Percentiles rank a stretch among this genome's conserved stretches.
These are phyloP conservation scores for Hydriomena furcata DNA, from an alignment of 2,888 invertebrate species.

Conservation along the genomic window DNA sequence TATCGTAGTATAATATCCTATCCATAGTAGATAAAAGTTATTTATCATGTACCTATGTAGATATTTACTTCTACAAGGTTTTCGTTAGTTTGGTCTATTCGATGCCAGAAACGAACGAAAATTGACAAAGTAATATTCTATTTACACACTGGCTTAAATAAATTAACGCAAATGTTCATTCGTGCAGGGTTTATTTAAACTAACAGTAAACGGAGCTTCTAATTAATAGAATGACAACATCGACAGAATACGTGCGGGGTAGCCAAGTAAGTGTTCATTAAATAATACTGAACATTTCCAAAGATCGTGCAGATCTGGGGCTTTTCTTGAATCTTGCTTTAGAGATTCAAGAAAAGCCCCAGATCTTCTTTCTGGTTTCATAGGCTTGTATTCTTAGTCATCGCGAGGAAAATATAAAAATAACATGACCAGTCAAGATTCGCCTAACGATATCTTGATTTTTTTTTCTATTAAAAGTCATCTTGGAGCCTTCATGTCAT, in stretches of 20 bases:
- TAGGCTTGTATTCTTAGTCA: too few species aligned
- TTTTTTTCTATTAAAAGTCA: too few species aligned
- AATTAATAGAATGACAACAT: constrained; percentile 68
- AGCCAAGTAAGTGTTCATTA: constrained; percentile 44
- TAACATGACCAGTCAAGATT: too few species aligned
- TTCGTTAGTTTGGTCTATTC: constrained; percentile 22
- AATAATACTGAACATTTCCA: constrained; percentile 8
- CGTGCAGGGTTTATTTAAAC: constrained; percentile 63
- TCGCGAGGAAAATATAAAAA: too few species aligned
- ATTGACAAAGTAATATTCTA: constrained; percentile 49
- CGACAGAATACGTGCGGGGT: constrained; percentile 54
- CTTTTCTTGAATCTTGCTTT: too few species aligned
- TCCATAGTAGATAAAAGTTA: too few species aligned
- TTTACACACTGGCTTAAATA: constrained; percentile 53
- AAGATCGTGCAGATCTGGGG: not conserved
- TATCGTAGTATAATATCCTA: too few species aligned
- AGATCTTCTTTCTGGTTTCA: too few species aligned
- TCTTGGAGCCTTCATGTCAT: too few species aligned
- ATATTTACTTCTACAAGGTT: constrained; percentile 2
- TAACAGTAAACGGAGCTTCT: constrained; percentile 64
- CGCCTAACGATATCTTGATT: too few species aligned
- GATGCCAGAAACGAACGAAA: constrained; percentile 35
- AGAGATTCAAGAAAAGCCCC: too few species aligned
- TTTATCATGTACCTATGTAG: not conserved
- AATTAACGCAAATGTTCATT: constrained; percentile 65